Evolutionary conservation across 2,113 vertebrate genomes (phyloP).

Genomic region (Daubentonia madagascariensis): DNA sequence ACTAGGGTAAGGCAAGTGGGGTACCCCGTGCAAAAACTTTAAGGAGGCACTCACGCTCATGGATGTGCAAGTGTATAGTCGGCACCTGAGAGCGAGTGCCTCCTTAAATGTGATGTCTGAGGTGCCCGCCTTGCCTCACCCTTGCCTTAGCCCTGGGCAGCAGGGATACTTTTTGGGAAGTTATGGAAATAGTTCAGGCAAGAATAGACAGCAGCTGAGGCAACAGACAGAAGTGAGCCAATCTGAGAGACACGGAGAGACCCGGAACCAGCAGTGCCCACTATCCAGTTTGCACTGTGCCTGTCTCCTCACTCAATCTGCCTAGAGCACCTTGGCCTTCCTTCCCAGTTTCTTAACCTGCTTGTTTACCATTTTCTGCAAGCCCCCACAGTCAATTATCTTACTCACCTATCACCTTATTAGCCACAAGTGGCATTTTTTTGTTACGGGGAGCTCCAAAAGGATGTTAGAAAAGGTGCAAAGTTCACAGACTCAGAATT

Average conservation of each 20-base stretch:
- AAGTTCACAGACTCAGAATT: neutral
- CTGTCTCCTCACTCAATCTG: neutral
- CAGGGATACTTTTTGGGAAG: neutral
- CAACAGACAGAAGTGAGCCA: neutral
- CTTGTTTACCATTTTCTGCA: neutral
- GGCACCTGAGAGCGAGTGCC: fast-evolving
- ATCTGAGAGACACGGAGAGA: neutral
- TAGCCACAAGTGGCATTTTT: neutral
- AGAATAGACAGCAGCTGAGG: neutral
- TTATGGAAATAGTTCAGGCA: neutral
- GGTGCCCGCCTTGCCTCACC: neutral
- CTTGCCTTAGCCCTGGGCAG: neutral
- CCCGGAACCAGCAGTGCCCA: neutral
- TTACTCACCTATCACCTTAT: neutral
- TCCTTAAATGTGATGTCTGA: neutral
- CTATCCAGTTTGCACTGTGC: too few relatives aligned
- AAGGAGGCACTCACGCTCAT: neutral
- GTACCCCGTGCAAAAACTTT: neutral
- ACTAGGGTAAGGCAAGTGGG: neutral
- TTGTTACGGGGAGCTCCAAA: neutral
- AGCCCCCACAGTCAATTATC: neutral
- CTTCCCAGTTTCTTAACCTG: neutral
- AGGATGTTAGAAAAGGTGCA: neutral
- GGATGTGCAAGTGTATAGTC: neutral
- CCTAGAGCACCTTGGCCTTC: neutral